A percentile compares a stretch with the other conserved stretches of the same genome.
Conservation (phyloP, 2,113 vertebrate species). For the Centropus bengalensis region DNA sequence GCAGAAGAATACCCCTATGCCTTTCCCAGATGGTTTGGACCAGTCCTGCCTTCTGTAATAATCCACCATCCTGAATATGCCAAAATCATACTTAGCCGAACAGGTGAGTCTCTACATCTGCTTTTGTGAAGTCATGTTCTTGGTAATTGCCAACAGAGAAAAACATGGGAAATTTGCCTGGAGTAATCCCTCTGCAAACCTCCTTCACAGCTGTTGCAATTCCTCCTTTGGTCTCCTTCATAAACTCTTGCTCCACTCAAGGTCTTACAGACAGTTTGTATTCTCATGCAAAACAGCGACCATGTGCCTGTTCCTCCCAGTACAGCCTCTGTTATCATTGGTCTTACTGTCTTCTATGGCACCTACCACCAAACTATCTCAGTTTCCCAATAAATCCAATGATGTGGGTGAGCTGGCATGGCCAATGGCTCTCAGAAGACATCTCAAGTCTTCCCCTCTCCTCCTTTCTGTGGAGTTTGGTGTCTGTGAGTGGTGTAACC, state of each 20-base stretch:
- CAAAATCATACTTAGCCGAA: conserved; percentile 65
- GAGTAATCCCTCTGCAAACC: not conserved
- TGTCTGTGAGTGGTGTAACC: not conserved
- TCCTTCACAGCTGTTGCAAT: not conserved
- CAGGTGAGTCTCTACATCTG: not conserved
- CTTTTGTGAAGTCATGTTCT: not conserved
- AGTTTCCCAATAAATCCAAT: not conserved
- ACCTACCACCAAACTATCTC: not conserved
- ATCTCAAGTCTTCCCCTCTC: not conserved
- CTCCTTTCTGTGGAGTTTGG: not conserved
- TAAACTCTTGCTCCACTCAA: not conserved
- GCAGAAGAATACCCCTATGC: conserved; percentile 74
- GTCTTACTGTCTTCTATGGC: not conserved
- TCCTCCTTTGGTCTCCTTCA: not conserved
- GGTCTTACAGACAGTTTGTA: not conserved
- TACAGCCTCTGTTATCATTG: not conserved
- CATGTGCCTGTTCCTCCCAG: not conserved
- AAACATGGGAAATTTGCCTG: not conserved
- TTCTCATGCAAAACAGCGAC: not conserved
- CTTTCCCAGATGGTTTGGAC: conserved; percentile 79
- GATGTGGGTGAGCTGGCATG: not conserved
- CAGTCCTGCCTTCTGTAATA: conserved; percentile 50
- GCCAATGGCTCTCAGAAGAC: not conserved
- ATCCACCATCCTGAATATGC: conserved; percentile 84
- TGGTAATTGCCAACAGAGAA: not conserved